Evolutionary conservation across 2,888 invertebrate genomes (phyloP).

Genomic region (Amaurobius ferox): DNA sequence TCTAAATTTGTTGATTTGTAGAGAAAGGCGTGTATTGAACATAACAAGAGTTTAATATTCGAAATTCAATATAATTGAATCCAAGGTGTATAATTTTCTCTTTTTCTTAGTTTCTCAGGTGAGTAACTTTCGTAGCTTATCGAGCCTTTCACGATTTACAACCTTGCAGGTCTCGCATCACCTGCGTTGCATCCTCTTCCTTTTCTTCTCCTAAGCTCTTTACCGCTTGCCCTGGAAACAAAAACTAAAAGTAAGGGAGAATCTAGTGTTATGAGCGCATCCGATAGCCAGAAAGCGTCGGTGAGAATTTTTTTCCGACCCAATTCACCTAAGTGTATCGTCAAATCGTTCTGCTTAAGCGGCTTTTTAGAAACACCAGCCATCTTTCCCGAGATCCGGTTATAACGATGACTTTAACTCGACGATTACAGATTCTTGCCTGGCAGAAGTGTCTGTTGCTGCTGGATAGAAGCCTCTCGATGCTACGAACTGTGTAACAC

Average conservation of each 20-base stretch:
- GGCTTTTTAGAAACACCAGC: not conserved
- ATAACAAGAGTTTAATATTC: no score
- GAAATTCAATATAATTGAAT: no score
- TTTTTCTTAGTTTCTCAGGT: no score
- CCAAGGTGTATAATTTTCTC: no score
- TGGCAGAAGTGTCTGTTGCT: no score
- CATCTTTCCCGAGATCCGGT: not conserved
- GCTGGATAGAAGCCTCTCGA: not conserved
- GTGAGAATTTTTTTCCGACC: conserved; percentile 1
- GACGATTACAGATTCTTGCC: no score
- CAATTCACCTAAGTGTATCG: not conserved
- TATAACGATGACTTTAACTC: not conserved
- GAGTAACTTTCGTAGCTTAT: no score
- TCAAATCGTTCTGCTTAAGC: conserved; percentile 3
- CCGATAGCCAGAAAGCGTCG: conserved; percentile 6
- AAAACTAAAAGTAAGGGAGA: not conserved
- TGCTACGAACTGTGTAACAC: conserved; percentile 7
- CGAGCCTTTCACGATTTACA: no score
- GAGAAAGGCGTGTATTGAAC: no score
- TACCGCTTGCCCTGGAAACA: not conserved
- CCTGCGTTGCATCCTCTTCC: conserved; percentile 16
- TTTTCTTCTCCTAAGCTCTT: not conserved
- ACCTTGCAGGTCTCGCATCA: no score
- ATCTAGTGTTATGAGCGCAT: not conserved
- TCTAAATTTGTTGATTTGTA: no score